Conservation (phyloP, 2,888 invertebrate genomes). For the Nemurella pictetii region DNA sequence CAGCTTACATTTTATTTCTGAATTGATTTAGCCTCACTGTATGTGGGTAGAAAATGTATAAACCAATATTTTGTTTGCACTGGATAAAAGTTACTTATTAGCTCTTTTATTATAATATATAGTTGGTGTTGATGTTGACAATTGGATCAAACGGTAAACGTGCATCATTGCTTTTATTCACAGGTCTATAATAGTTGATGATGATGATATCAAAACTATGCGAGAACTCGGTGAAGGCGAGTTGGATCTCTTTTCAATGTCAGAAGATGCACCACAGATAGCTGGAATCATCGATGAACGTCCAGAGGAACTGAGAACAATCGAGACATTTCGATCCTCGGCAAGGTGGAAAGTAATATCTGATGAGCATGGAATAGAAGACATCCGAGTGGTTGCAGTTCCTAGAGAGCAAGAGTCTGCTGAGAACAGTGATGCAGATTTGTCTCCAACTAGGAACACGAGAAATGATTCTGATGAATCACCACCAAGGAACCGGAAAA, state of each 20-base stretch:
- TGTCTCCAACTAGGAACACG: slow-evolving; percentile 26
- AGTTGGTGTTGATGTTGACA: too few relatives aligned
- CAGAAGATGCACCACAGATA: slow-evolving; percentile 90
- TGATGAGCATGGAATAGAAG: slow-evolving; percentile 40
- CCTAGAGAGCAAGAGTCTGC: not conserved
- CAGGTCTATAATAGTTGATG: slow-evolving; percentile 84
- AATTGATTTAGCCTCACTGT: too few relatives aligned
- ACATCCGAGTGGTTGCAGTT: slow-evolving; percentile 38
- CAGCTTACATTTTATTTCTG: too few relatives aligned
- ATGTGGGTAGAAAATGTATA: too few relatives aligned
- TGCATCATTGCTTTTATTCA: too few relatives aligned
- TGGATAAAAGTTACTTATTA: too few relatives aligned
- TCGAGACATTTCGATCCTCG: slow-evolving; percentile 43
- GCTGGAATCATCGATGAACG: slow-evolving; percentile 86
- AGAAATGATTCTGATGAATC: slow-evolving; percentile 47
- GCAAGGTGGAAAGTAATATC: slow-evolving; percentile 41
- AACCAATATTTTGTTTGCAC: too few relatives aligned
- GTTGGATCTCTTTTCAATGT: slow-evolving; percentile 67
- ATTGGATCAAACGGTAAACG: too few relatives aligned
- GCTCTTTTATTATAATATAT: too few relatives aligned
- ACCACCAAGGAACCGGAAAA: slow-evolving; percentile 45
- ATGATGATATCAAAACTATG: slow-evolving; percentile 66
- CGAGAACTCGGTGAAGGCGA: slow-evolving; percentile 65
- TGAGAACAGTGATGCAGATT: slow-evolving; percentile 25
- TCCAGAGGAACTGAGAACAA: slow-evolving; percentile 61